A percentile compares a stretch with the other conserved stretches of the same genome.
Evolutionary conservation across 2,888 invertebrate genomes (phyloP).

Genomic region (Hoplodrina ambigua): DNA sequence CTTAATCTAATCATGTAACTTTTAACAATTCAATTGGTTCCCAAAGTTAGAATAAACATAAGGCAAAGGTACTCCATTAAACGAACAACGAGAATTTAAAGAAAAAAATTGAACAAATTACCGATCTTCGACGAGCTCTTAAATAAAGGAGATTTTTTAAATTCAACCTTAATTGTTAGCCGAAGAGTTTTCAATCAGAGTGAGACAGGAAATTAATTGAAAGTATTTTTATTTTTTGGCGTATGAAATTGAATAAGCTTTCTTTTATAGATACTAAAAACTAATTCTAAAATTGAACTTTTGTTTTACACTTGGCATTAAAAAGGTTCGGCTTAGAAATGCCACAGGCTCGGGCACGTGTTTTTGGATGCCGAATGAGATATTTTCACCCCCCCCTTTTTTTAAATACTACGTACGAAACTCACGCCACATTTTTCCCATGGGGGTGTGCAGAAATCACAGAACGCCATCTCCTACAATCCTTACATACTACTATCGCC

Average conservation of each 20-base stretch:
- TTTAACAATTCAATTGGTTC: slow-evolving; percentile 79
- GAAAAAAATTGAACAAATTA: slow-evolving; percentile 88
- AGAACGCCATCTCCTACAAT: too few species aligned
- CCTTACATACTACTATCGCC: too few species aligned
- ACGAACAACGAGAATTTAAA: slow-evolving; percentile 82
- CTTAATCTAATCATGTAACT: slow-evolving; percentile 75
- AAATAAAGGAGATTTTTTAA: slow-evolving; percentile 84
- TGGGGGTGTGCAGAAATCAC: too few species aligned
- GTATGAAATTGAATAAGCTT: neutral
- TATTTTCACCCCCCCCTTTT: too few species aligned
- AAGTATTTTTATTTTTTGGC: neutral
- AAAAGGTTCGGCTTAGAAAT: too few species aligned
- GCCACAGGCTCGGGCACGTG: too few species aligned
- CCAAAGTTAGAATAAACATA: slow-evolving; percentile 84
- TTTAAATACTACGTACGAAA: too few species aligned
- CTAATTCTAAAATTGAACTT: too few species aligned
- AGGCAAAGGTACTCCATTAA: slow-evolving; percentile 81
- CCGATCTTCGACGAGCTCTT: slow-evolving; percentile 79
- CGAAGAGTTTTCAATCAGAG: slow-evolving; percentile 64
- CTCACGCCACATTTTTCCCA: too few species aligned
- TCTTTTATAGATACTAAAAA: too few species aligned
- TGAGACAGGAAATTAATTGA: slow-evolving; percentile 61
- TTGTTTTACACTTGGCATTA: too few species aligned
- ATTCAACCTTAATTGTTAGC: slow-evolving; percentile 87
- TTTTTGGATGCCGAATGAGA: too few species aligned